phyloP scores from a whole-genome alignment of 92 coral and sea anemone genomes.

The Umimayanthus chanpuru region DNA sequence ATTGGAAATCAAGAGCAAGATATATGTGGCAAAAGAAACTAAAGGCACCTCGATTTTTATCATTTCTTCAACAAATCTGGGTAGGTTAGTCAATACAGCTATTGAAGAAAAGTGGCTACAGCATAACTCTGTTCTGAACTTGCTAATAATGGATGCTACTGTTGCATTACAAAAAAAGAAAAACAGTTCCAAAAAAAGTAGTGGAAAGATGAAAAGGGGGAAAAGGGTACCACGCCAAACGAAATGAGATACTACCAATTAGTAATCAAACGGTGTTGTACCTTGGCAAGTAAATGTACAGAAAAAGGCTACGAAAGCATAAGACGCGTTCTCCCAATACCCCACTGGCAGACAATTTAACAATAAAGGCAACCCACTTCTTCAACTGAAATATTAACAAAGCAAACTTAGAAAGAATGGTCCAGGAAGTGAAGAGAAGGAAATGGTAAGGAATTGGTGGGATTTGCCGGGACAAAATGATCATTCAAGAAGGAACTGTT shows the following conservation, averaged over 20 bases:
- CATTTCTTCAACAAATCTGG: constrained; percentile 42
- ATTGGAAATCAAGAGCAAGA: neutral
- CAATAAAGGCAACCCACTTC: constrained; percentile 49
- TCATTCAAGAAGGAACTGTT: constrained; percentile 51
- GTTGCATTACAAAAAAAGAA: constrained; percentile 43
- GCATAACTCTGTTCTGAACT: constrained; percentile 49
- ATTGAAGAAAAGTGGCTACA: constrained; percentile 32
- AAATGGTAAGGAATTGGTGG: constrained; percentile 59
- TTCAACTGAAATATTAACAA: constrained; percentile 32
- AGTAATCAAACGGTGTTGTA: constrained; percentile 14
- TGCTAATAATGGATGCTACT: constrained; percentile 39
- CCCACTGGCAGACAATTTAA: constrained; percentile 54
- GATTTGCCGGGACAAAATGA: constrained; percentile 64
- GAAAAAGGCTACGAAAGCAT: constrained; percentile 8
- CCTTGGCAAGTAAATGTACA: constrained; percentile 19
- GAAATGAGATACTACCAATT: neutral
- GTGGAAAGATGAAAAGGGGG: neutral
- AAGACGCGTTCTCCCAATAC: constrained; percentile 51
- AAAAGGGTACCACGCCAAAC: neutral
- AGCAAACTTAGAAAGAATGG: constrained; percentile 38
- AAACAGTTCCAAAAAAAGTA: constrained; percentile 28
- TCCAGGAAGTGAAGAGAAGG: constrained; percentile 53
- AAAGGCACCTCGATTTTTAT: constrained; percentile 46
- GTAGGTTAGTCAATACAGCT: constrained; percentile 37
- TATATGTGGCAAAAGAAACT: constrained; percentile 2